Percentiles rank a stretch among this genome's conserved stretches.
Evolutionary conservation across 2,888 invertebrate genomes (phyloP).

Genomic region (Asteroscopus sphinx): DNA sequence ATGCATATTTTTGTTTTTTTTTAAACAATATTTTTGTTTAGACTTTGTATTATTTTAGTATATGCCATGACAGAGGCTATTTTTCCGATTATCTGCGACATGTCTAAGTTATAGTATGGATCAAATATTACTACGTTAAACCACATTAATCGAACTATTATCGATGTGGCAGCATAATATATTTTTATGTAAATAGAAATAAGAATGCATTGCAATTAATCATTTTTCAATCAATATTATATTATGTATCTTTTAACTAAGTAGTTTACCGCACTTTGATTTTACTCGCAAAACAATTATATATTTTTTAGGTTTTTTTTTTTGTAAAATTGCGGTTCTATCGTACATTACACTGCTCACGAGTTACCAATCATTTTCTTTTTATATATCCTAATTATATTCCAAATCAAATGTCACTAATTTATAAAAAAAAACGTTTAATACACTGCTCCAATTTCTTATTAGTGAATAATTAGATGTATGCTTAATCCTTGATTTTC

Average conservation of each 20-base stretch:
- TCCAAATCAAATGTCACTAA: conserved; percentile 56
- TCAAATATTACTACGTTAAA: conserved; percentile 33
- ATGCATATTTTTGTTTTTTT: too few relatives aligned
- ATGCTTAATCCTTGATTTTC: conserved; percentile 49
- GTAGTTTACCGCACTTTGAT: conserved; percentile 25
- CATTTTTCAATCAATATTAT: conserved; percentile 61
- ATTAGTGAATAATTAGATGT: conserved; percentile 46
- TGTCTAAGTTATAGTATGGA: conserved; percentile 27
- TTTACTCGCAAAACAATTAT: conserved; percentile 32
- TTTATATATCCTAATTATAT: conserved; percentile 46
- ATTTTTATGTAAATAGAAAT: conserved; percentile 55
- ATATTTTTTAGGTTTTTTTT: conserved; percentile 15
- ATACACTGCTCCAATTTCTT: conserved; percentile 43
- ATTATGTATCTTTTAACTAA: conserved; percentile 47
- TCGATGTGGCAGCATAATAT: conserved; percentile 51
- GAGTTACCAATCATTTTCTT: conserved; percentile 55
- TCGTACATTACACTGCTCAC: conserved; percentile 33
- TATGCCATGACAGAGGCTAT: too few relatives aligned
- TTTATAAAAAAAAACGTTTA: conserved; percentile 32
- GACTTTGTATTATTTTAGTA: too few relatives aligned
- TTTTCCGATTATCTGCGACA: too few relatives aligned
- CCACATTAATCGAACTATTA: conserved; percentile 27
- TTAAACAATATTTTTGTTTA: too few relatives aligned
- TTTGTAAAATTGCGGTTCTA: conserved; percentile 32
- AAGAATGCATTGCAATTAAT: conserved; percentile 59